Conservation (phyloP, 2,113 vertebrate genomes). For the Eulacestoma nigropectus region DNA sequence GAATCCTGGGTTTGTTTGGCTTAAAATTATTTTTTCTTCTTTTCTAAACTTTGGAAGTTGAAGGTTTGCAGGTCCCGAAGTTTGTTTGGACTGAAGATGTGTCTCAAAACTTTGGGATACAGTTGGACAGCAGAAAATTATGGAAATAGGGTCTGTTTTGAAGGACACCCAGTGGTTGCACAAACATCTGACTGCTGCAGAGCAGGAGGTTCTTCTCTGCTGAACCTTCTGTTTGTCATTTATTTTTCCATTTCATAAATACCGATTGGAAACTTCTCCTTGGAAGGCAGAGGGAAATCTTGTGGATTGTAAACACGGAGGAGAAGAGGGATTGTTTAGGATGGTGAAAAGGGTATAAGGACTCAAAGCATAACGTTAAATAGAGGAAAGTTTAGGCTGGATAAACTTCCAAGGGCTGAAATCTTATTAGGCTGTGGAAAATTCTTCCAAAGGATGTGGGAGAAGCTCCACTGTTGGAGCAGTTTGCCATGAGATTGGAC, state of each 20-base stretch:
- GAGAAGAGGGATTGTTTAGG: slow-evolving; percentile 59
- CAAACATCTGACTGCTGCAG: slow-evolving; percentile 28
- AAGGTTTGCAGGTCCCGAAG: neutral
- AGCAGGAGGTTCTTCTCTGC: slow-evolving; percentile 31
- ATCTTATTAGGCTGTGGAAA: slow-evolving; percentile 45
- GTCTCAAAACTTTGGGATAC: neutral
- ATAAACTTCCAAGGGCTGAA: slow-evolving; percentile 41
- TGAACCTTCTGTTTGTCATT: slow-evolving; percentile 66
- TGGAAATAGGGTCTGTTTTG: neutral
- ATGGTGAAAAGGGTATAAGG: slow-evolving; percentile 40
- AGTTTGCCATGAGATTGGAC: neutral
- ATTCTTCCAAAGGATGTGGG: slow-evolving; percentile 24
- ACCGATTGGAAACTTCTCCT: slow-evolving; percentile 66
- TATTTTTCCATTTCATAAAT: slow-evolving; percentile 70
- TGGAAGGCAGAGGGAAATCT: slow-evolving; percentile 62
- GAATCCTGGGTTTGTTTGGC: neutral
- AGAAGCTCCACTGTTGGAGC: slow-evolving; percentile 14
- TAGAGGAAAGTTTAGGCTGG: slow-evolving; percentile 44
- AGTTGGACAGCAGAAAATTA: neutral
- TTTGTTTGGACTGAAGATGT: slow-evolving; percentile 18
- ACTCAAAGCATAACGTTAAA: neutral
- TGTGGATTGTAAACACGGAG: slow-evolving; percentile 63
- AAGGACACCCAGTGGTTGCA: neutral
- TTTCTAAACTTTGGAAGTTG: neutral
- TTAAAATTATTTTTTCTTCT: neutral